A percentile compares a stretch with the other conserved stretches of the same genome.
Conservation (phyloP, 2,113 vertebrate genomes). For the Pelodiscus sinensis region DNA sequence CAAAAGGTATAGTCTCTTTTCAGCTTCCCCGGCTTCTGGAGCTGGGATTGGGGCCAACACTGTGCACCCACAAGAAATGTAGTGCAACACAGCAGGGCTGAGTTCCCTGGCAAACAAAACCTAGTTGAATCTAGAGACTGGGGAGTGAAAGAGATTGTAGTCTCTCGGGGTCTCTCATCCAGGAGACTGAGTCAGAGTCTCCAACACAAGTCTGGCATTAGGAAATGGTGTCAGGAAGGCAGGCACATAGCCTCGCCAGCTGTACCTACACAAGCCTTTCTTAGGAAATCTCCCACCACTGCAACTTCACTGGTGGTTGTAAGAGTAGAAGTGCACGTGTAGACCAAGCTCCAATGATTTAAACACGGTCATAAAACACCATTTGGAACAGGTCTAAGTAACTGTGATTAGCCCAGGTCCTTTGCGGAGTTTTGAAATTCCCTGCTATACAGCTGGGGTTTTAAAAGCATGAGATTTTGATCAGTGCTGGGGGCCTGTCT, state of each 20-base stretch:
- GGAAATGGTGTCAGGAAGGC: accelerated
- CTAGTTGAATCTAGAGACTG: background rate
- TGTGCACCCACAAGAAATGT: background rate
- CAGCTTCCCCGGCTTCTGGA: background rate
- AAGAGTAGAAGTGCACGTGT: background rate
- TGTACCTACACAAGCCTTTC: background rate
- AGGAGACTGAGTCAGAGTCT: background rate
- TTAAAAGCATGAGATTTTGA: background rate
- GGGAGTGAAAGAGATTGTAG: background rate
- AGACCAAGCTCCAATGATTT: background rate
- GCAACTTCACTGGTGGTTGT: background rate
- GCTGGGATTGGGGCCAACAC: background rate
- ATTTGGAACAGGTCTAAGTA: background rate
- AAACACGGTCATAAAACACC: background rate
- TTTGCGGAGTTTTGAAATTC: background rate
- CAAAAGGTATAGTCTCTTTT: background rate
- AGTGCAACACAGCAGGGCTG: background rate
- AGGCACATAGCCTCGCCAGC: background rate
- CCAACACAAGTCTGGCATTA: background rate
- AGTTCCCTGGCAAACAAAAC: background rate
- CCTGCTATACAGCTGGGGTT: background rate
- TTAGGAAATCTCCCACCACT: background rate
- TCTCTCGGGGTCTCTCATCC: accelerated
- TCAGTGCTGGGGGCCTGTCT: background rate
- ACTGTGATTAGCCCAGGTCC: accelerated